A percentile compares a stretch with the other conserved stretches of the same genome.
Conservation (phyloP, 92 coral and sea anemone genomes). For the Plumapathes pennacea region DNA sequence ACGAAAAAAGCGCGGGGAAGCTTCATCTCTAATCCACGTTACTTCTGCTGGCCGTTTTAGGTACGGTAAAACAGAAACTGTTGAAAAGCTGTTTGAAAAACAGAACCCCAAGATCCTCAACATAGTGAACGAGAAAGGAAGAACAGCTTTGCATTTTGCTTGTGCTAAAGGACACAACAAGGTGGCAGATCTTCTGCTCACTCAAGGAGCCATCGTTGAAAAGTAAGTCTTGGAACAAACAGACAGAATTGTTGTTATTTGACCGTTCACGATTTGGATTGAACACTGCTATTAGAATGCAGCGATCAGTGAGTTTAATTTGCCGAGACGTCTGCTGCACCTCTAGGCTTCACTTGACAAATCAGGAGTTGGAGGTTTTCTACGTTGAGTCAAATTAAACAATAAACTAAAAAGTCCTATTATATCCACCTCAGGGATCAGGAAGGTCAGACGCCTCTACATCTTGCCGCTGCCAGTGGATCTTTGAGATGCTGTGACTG, state of each 20-base stretch:
- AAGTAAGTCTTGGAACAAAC: too few species aligned
- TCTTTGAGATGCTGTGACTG: constrained; percentile 33
- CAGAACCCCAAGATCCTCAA: constrained; percentile 56
- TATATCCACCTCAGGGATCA: constrained; percentile 34
- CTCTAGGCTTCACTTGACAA: too few species aligned
- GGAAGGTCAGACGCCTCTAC: constrained; percentile 51
- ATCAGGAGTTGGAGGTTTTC: too few species aligned
- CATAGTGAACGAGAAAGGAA: constrained; percentile 33
- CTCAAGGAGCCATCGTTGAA: constrained; percentile 49
- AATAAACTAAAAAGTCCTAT: too few species aligned
- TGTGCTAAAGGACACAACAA: constrained; percentile 52
- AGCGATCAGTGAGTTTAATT: too few species aligned
- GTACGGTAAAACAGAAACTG: constrained; percentile 52
- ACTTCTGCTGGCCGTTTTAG: constrained; percentile 1
- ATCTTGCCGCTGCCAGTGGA: constrained; percentile 62
- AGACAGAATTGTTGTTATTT: too few species aligned
- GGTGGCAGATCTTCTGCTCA: constrained; percentile 47
- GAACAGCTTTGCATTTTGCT: constrained; percentile 73
- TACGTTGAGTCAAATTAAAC: too few species aligned
- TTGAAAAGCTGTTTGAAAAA: constrained; percentile 51
- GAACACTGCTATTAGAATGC: too few species aligned
- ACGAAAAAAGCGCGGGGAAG: too few species aligned
- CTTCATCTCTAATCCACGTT: background rate
- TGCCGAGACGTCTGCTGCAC: too few species aligned
- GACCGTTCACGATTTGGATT: too few species aligned